Evolutionary conservation across 2,888 invertebrate species (phyloP).

Genomic region (Macrosiphum euphorbiae): DNA sequence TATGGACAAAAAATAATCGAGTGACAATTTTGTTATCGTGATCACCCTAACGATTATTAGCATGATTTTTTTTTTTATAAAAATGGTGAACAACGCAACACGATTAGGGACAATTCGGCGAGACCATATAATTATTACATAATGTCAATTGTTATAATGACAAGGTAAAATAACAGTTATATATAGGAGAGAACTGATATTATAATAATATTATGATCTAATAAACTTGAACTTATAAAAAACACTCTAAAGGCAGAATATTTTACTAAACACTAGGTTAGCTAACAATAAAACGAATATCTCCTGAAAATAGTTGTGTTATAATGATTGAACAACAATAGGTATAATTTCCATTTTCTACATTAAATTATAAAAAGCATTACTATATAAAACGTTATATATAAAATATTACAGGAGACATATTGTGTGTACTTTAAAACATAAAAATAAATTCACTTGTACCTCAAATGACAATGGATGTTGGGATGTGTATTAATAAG

Average conservation of each 20-base stretch:
- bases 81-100: background rate
- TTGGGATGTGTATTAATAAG: background rate
- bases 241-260: background rate
- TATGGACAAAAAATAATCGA: conserved; percentile 67
- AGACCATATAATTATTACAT: background rate
- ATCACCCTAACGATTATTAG: no score
- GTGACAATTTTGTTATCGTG: background rate
- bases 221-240: background rate
- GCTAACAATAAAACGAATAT: background rate
- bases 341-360: background rate
- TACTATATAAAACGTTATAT: background rate
- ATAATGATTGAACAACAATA: background rate
- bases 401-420: background rate
- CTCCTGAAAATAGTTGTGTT: background rate
- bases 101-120: no score
- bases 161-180: background rate
- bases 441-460: background rate
- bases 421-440: background rate
- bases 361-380: background rate
- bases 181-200: background rate
- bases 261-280: background rate
- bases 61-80: background rate
- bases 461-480: background rate
- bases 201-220: background rate
- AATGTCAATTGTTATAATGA: background rate